phyloP scores from a whole-genome alignment of 2,888 invertebrate species.

The Synanthedon formicaeformis region DNA sequence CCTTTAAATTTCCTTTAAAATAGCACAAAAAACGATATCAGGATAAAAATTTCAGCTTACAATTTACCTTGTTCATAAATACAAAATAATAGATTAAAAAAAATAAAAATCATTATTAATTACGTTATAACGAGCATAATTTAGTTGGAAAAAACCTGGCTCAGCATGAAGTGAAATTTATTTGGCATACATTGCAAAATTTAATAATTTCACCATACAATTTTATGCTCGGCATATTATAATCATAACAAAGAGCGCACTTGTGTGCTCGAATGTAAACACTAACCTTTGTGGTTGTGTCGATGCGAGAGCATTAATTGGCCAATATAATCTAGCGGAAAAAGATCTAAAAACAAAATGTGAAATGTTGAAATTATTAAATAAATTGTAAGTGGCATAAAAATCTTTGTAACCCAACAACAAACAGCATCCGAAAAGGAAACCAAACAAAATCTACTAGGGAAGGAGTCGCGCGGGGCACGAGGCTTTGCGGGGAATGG shows the following conservation, averaged over 20 bases:
- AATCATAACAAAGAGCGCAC: background rate
- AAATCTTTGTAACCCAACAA: slow-evolving; percentile 51
- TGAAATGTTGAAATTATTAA: background rate
- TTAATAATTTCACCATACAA: no score
- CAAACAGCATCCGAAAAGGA: slow-evolving; percentile 63
- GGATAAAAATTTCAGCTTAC: no score
- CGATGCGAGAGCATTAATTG: background rate
- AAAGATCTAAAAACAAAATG: background rate
- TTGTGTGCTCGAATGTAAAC: background rate
- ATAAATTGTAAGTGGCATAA: slow-evolving; percentile 20
- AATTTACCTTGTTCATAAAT: no score
- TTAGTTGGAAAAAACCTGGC: no score
- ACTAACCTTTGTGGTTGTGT: background rate
- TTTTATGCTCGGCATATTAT: no score
- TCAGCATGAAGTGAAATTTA: no score
- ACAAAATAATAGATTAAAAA: no score
- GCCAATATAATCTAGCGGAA: background rate
- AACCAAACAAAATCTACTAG: slow-evolving; percentile 62
- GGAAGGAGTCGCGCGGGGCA: slow-evolving; percentile 30
- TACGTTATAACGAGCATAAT: no score
- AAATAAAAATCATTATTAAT: no score
- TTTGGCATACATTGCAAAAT: no score
- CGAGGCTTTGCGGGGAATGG: slow-evolving; percentile 14
- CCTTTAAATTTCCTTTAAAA: no score
- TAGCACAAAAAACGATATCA: no score